A percentile compares a stretch with the other conserved stretches of the same genome.
phyloP scores from a whole-genome alignment of 2,797 vertebrate genomes.

The Furcifer pardalis region DNA sequence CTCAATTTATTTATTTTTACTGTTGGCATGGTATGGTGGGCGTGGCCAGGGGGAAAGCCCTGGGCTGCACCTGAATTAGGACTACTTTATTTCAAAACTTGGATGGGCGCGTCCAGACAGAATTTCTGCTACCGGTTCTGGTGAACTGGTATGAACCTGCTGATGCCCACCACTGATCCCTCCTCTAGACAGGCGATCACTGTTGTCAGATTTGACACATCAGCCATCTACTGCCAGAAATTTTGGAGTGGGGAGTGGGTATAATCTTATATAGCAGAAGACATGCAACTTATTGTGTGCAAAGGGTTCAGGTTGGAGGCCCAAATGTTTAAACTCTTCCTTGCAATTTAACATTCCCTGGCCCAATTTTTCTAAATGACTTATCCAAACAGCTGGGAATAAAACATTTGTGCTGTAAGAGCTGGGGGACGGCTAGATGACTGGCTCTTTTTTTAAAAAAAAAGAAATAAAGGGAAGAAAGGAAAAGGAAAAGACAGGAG shows the following conservation, averaged over 20 bases:
- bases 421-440: conserved; percentile 39
- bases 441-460: conserved; percentile 31
- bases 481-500: not conserved
- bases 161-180: too few relatives aligned
- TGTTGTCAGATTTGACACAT: not conserved
- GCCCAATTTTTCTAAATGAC: conserved; percentile 31
- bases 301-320: not conserved
- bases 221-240: not conserved
- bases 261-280: not conserved
- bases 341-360: conserved; percentile 17
- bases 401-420: conserved; percentile 40
- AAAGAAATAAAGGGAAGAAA: too few relatives aligned
- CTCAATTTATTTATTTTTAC: too few relatives aligned
- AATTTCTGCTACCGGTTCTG: too few relatives aligned
- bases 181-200: not conserved
- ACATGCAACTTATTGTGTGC: not conserved
- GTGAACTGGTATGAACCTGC: too few relatives aligned
- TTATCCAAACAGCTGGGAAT: conserved; percentile 45
- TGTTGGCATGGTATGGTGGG: too few relatives aligned
- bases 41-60: too few relatives aligned
- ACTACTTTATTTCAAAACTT: too few relatives aligned
- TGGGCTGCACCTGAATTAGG: too few relatives aligned
- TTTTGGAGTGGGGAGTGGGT: not conserved
- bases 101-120: too few relatives aligned
- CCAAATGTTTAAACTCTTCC: not conserved